Evolutionary conservation across 2,113 vertebrate genomes (phyloP), one percentile per base, ranked within the genome.

Genomic region (Calyptomena viridis): DNA sequence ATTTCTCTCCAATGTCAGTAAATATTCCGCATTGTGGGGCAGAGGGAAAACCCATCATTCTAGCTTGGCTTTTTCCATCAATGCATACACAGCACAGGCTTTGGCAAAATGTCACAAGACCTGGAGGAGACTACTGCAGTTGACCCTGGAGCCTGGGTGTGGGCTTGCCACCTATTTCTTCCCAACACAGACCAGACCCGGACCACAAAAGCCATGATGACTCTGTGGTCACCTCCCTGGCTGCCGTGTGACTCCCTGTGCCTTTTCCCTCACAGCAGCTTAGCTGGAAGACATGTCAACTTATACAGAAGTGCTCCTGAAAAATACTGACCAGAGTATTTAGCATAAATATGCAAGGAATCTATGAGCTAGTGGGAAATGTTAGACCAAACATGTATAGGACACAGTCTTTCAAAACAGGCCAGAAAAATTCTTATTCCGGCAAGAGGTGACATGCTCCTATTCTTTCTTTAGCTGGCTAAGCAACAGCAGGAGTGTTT

Each of bases 401-500:
- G 97, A 96, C 78, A 87, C 94, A 95, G 94, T 93, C 91, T 98
- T 97, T 97, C 93, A 97, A 97, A 96, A 81, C 66, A 94, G 95
- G 92, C 92, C 95, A 95, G 90, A 85, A 95, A 94, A 89, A 95
- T 87, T 94, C 97, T 95, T 93, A 89, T 96, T 97, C 93, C 97
- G 97, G 97, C 95, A 96, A 97, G 94, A 96, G 83, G 88, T 97
- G 97, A 92, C 92, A 97, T 7, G 69, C 6, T 68, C 94, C 97
- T 96, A 69, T 97, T 98, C 97, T 98, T 97, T 98, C 97, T 98
- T 97, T 98, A 98, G 98, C 97, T 98, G 97, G 97, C 98, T 98
- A 97, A 97, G 97, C 97, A 96, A 95, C 85, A 93, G 97, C 96
- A 6, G 97, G 97, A 96, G 95, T 97, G 97, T 97, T 98, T 98